Percentiles rank a stretch among this genome's conserved stretches.
Evolutionary conservation across 2,113 vertebrate genomes (phyloP).

Genomic region (Daboia siamensis): DNA sequence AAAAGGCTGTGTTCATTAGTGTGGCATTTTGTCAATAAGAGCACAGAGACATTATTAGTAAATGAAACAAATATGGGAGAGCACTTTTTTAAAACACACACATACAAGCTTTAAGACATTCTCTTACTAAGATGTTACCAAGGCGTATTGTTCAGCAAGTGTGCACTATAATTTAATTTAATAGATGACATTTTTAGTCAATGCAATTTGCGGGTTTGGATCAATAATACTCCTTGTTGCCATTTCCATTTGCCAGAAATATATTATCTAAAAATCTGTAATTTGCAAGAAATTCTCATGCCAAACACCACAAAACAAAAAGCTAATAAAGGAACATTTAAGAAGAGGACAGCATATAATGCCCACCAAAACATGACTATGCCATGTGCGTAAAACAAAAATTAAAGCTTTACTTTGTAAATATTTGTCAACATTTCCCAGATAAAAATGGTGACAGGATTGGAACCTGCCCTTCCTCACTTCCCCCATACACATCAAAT

Average conservation of each 20-base stretch:
- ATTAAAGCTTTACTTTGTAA: not conserved
- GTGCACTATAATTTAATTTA: conserved; percentile 29
- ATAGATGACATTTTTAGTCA: conserved; percentile 37
- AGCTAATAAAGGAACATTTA: conserved; percentile 1
- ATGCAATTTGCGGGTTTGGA: conserved; percentile 18
- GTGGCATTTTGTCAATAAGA: conserved; percentile 41
- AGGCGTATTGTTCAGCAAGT: conserved; percentile 22
- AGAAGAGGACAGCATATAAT: not conserved
- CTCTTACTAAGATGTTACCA: conserved; percentile 27
- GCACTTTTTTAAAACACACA: too few relatives aligned
- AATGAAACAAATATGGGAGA: conserved; percentile 32
- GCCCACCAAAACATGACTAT: not conserved
- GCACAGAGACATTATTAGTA: conserved; percentile 35
- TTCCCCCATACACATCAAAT: not conserved
- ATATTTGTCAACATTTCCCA: not conserved
- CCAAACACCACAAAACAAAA: not conserved
- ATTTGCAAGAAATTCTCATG: conserved; percentile 22
- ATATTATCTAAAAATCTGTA: not conserved
- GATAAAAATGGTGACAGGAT: not conserved
- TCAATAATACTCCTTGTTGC: conserved; percentile 32
- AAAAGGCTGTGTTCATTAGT: conserved; percentile 14
- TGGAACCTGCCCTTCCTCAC: not conserved
- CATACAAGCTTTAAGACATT: not conserved
- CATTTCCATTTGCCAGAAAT: conserved; percentile 33
- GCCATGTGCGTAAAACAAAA: not conserved